Base-by-base conservation (phyloP, 1,140 invertebrate species). In the Cylas formicarius region DNA sequence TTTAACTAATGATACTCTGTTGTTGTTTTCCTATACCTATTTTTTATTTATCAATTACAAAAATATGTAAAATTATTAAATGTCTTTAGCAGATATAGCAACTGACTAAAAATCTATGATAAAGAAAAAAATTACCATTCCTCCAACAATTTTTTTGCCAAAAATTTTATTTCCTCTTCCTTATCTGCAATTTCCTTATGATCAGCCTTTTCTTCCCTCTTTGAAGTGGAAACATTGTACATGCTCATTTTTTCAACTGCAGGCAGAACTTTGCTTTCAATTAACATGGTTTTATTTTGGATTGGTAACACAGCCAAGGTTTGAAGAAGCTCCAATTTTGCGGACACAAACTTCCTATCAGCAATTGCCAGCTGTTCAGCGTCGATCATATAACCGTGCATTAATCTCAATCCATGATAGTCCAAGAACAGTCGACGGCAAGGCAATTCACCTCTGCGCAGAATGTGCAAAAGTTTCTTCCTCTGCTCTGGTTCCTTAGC, bases 381-480 rank as follows among this genome's bases (percentile, higher is more conserved):
- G 36, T 66, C 62, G 10, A 80, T 77, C 77, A 95, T 94, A 80
- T 93, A 97, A 27, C 86, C 88, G 72, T 90, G 90, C 26, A 97
- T 72, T 17, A 97, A 67, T 7, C 85, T 72, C 19, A 97, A 70
- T 1, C 92, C 93, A 61, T 96, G 90, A 69, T 97, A 97, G 70
- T 96, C 93, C 10, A 97, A 70, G 66, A 97, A 96, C 18, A 97
- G 72, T 18, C 92, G 70, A 11, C 86, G 78, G 68, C 81, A 97
- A 1, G 81, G 82, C 44, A 84, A 67, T 57, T 88, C 85, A 0
- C 84, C 85, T 39, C 74, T 72, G 7, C 80, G 73, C 37, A 90
- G 72, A 5, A 89, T 66, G 5, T 76, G 71, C 31, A 92, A 65
- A 8, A 90, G 67, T 36, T 80, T 76, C 0, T 76, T 70, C 44